Base-by-base conservation (phyloP, 2,797 vertebrate genomes). In the Gadopsis bispinosus region DNA sequence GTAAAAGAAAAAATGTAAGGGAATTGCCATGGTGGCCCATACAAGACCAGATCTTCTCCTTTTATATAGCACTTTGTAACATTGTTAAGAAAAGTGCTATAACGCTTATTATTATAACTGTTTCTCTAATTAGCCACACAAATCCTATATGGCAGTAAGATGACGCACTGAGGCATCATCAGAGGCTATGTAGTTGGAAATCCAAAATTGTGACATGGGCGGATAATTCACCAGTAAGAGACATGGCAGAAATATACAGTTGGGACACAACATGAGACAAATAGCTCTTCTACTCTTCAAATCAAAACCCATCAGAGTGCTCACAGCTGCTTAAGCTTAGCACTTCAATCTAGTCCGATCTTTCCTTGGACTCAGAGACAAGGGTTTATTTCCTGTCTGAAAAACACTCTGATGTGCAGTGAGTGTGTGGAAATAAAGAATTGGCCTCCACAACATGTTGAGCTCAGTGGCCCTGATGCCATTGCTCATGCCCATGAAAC, bases 291-390 rank as follows among this genome's bases (percentile, higher is more conserved):
- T 64, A 33, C 68, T 68, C 26, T 62, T 68, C 26, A 75, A 71
- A 60, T 74, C 71, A 70, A 43, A 80, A 55, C 73, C 78, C 66
- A 70, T 83, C 77, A 86, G 58, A 88, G 61, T 75, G 83, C 66
- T 77, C 70, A 73, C 83, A 87, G 88, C 83, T 89, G 86, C 77
- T 82, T 53, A 66, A 75, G 85, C 73, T 80, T 81, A 85, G 75
- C 79, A 43, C 81, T 83, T 85, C 79, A 80, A 88, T 83, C 77
- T 74, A 64, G 67, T 65, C 69, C 51, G 22, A 80, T 74, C 47
- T 79, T 56, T 76, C 58, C 60, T 83, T 75, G 17, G 19, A 86
- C 80, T 75, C 72, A 55, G 62, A 73, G 45, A 89, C 76, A 67
- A 83, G 72, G 47, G 11, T 83, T 79, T 79, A 81, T 73, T 87